These are phyloP conservation scores for Dipodomys ordii DNA, from an alignment of 2,113 vertebrate genomes.

Conservation along the genomic window DNA sequence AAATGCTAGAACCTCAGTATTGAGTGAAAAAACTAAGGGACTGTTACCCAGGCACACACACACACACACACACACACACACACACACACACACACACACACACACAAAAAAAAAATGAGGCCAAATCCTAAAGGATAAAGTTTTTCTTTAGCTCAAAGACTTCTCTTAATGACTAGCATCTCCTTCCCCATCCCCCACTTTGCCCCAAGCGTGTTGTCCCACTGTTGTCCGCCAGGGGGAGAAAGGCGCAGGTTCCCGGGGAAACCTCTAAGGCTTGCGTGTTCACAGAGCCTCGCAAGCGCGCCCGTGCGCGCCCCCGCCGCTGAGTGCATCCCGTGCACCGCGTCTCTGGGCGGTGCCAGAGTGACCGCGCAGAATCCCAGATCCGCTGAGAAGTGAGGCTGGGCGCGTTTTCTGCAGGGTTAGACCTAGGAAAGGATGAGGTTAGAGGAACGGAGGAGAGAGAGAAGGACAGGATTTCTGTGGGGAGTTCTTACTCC, in stretches of 20 bases:
- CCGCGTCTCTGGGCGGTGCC: accelerated
- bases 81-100: too few species aligned
- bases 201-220: neutral
- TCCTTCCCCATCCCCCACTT: neutral
- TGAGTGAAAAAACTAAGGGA: too few species aligned
- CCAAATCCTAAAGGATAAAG: neutral
- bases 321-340: neutral
- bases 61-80: too few species aligned
- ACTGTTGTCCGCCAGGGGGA: constrained; percentile 25
- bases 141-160: neutral
- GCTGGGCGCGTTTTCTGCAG: accelerated
- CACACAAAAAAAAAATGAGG: neutral
- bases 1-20: too few species aligned
- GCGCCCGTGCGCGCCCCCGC: accelerated
- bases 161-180: neutral
- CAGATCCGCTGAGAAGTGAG: too few species aligned
- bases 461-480: neutral
- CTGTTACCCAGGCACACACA: too few species aligned
- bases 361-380: neutral
- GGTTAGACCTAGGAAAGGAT: too few species aligned
- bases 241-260: neutral
- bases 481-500: neutral
- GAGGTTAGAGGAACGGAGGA: too few species aligned
- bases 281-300: neutral
- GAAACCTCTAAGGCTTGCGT: neutral